Evolutionary conservation across 92 coral and sea anemone genomes (phyloP), one percentile per base, ranked within the genome.

Genomic region (Porites lobata): DNA sequence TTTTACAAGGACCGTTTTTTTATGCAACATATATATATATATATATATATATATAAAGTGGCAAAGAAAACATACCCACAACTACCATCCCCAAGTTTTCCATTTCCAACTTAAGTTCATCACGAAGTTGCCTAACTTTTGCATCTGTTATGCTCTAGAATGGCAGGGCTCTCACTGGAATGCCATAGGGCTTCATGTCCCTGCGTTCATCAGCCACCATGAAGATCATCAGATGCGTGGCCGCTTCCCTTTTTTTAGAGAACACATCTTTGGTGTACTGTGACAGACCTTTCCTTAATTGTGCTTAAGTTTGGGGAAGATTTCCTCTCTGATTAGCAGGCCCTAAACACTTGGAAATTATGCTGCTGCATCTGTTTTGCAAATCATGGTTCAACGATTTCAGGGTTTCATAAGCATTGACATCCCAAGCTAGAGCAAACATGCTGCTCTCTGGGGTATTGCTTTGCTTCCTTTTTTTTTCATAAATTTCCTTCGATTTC

Each of bases 151-250:
- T 77, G 14, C 75, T 65, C 14, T 57, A 69, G 85, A 67, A 78
- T 17, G 85, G 56, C 20, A 86, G 77, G 3, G 69, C 51, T 53
- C 85, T 22, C 18, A 86, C 90, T 8, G 90, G 90, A 11, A 86
- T 69, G 11, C 85, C 90, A 86, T 86, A 78, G 47, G 90, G 90
- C 85, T 86, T 86, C 9, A 63, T 5, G 62, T 78, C 29, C 24
- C 85, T 56, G 15, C 51, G 61, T 22, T 86, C 85, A 24, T 86
- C 90, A 9, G 68, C 38, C 2, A 86, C 61, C 90, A 86, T 69
- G 47, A 86, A 86, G 13, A 87, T 64, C 78, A 87, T 20, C 26
- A 87, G 65, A 68, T 87, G 90, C 2, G 79, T 14, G 6, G 90
- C 90, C 24, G 85, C 79, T 7, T 68, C 50, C 56, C 90, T 51